phyloP scores from a whole-genome alignment of 2,797 vertebrate species.

The Cossypha heuglini region DNA sequence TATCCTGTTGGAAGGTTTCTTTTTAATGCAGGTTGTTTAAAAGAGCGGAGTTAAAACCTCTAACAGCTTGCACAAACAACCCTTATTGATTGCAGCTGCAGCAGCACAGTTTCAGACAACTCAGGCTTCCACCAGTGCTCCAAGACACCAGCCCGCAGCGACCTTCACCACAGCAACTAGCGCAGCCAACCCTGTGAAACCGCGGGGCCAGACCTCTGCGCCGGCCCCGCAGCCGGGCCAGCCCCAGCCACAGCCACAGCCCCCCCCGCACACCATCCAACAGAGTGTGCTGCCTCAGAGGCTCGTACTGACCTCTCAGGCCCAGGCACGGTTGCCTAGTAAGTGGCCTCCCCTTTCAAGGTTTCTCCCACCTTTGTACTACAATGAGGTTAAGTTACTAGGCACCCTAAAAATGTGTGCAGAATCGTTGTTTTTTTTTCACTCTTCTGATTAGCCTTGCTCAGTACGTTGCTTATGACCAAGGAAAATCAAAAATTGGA shows the following conservation, averaged over 20 bases:
- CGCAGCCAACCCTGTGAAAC: conserved; percentile 79
- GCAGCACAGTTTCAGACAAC: conserved; percentile 85
- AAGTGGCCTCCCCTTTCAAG: conserved; percentile 87
- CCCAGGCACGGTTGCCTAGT: conserved; percentile 99
- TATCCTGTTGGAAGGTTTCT: conserved; percentile 68
- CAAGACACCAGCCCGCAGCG: conserved; percentile 83
- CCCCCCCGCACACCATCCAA: conserved; percentile 87
- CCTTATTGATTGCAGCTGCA: conserved; percentile 88
- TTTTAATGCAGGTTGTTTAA: conserved; percentile 68
- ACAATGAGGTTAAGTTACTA: conserved; percentile 70
- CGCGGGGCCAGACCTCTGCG: conserved; percentile 80
- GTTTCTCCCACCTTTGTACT: conserved; percentile 76
- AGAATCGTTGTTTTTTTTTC: conserved; percentile 72
- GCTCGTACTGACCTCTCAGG: conserved; percentile 97
- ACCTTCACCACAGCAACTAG: conserved; percentile 79
- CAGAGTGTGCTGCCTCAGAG: conserved; percentile 92
- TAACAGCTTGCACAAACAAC: conserved; percentile 77
- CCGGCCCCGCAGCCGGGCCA: conserved; percentile 80
- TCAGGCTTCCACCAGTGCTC: conserved; percentile 82
- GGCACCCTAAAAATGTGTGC: conserved; percentile 72
- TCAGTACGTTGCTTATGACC: conserved; percentile 58
- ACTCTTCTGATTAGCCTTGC: conserved; percentile 66
- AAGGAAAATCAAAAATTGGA: conserved; percentile 67
- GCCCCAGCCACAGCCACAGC: conserved; percentile 79
- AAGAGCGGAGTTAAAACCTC: conserved; percentile 59